Percentiles rank a stretch among this genome's conserved stretches.
Conservation (phyloP, 2,113 vertebrate genomes). For the Chrysochloris asiatica region DNA sequence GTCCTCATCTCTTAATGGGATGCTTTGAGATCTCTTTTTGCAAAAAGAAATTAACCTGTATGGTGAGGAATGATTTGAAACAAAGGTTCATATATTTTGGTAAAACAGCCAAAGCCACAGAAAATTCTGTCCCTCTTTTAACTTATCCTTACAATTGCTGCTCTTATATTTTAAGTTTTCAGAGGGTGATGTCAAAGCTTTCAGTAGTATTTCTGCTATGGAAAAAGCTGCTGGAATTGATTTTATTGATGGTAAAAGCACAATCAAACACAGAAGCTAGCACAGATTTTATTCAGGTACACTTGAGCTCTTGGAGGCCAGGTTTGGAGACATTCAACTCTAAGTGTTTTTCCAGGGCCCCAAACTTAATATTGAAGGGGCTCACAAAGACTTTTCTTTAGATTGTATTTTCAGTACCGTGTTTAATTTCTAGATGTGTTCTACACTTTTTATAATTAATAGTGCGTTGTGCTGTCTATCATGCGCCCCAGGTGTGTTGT, state of each 20-base stretch:
- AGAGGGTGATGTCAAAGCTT: slow-evolving; percentile 69
- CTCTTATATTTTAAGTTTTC: slow-evolving; percentile 81
- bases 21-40: neutral
- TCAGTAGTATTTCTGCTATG: slow-evolving; percentile 74
- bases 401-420: slow-evolving; percentile 61
- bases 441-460: slow-evolving; percentile 79
- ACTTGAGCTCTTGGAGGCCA: slow-evolving; percentile 33
- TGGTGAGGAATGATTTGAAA: neutral
- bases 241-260: slow-evolving; percentile 57
- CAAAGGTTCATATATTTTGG: slow-evolving; percentile 57
- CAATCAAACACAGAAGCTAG: slow-evolving; percentile 43
- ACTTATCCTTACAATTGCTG: slow-evolving; percentile 70
- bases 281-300: neutral
- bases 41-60: neutral
- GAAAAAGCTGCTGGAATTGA: slow-evolving; percentile 47
- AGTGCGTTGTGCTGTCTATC: slow-evolving; percentile 81
- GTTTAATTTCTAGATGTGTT: slow-evolving; percentile 76
- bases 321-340: neutral
- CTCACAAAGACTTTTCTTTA: slow-evolving; percentile 55
- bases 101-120: slow-evolving; percentile 62
- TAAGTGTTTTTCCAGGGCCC: neutral
- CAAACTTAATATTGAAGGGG: slow-evolving; percentile 39
- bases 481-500: slow-evolving; percentile 82
- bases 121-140: slow-evolving; percentile 74
- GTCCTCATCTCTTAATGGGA: neutral